Evolutionary conservation across 2,888 invertebrate genomes (phyloP).

Genomic region (Blastobasis lacticolella): DNA sequence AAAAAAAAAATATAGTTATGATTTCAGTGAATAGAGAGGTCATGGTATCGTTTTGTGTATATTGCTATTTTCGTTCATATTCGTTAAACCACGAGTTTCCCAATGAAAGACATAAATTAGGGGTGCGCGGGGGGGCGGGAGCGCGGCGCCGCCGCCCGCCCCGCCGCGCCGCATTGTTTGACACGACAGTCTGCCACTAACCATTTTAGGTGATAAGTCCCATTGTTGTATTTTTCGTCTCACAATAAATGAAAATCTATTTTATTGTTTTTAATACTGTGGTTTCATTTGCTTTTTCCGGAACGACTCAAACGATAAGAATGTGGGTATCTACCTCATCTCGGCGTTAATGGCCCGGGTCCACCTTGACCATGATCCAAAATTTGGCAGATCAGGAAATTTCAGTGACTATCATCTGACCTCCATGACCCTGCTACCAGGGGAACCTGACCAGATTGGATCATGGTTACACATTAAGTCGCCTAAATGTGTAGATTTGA

Average conservation of each 20-base stretch:
- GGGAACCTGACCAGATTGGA: no score
- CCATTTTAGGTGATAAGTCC: slow-evolving; percentile 73
- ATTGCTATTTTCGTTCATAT: slow-evolving; percentile 60
- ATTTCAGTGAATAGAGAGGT: slow-evolving; percentile 64
- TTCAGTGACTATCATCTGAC: no score
- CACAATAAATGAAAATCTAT: slow-evolving; percentile 76
- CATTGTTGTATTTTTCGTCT: slow-evolving; percentile 76
- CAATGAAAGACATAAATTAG: slow-evolving; percentile 73
- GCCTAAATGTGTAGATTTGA: no score
- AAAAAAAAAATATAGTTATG: slow-evolving; percentile 52
- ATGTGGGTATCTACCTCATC: no score
- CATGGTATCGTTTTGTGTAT: slow-evolving; percentile 66
- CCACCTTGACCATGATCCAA: no score
- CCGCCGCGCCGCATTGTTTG: slow-evolving; percentile 44
- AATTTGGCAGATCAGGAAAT: no score
- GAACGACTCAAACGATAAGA: no score
- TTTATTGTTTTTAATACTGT: slow-evolving; percentile 71
- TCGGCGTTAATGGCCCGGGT: no score
- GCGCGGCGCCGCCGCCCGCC: not conserved
- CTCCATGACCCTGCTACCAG: no score
- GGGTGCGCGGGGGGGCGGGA: slow-evolving; percentile 37
- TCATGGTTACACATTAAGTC: no score
- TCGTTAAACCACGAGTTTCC: slow-evolving; percentile 67
- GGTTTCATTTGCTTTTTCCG: slow-evolving; percentile 45
- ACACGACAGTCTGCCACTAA: slow-evolving; percentile 72